Evolutionary conservation across 1,140 invertebrate genomes (phyloP), one percentile per base, ranked within the genome.

Genomic region (Camponotus vicinus): DNA sequence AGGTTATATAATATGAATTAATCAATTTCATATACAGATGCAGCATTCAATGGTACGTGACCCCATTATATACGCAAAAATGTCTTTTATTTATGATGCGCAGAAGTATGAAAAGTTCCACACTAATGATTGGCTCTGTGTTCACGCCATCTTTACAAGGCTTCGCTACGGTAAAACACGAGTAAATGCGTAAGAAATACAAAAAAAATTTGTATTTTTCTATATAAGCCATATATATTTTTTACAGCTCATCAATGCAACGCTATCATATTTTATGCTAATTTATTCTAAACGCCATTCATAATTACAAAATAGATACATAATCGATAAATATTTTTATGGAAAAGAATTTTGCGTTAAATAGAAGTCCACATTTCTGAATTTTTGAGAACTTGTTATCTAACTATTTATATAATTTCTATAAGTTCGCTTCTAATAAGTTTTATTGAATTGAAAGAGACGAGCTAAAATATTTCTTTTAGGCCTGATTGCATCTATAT

Each of bases 261-360:
- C 85, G 8, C 67, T 84, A n/a, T 86, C 85, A 7, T 86, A 84
- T 11, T 83, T 59, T 45, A 84, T 57, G 79, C 49, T 86, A n/a
- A 40, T 86, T 21, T 86, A 73, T 49, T 83, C 78, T 40, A 11
- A 13, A 6, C 34, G 13, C 3, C 40, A 21, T 4, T 40, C 2
- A 2, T 69, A 67, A 78, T 49, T n/a, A 21, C 59, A 45, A 3
- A 45, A 49, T 63, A 37, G 27, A 61, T 18, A 15, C 13, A 4
- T 42, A 57, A 32, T 67, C 45, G 34, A 32, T 13, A 57, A 71
- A 32, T 32, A 80, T 27, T 59, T 57, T 57, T 5, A 0, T 57
- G 4, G 15, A 42, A 4, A 27, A 4, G 37, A 40, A 57, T 40
- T 15, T 40, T 0, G 0, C 34, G 21, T 32, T 69, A 40, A 9